Percentiles rank a stretch among this genome's conserved stretches.
phyloP scores from a whole-genome alignment of 2,888 invertebrate genomes.

The Ferdinandea cuprea region DNA sequence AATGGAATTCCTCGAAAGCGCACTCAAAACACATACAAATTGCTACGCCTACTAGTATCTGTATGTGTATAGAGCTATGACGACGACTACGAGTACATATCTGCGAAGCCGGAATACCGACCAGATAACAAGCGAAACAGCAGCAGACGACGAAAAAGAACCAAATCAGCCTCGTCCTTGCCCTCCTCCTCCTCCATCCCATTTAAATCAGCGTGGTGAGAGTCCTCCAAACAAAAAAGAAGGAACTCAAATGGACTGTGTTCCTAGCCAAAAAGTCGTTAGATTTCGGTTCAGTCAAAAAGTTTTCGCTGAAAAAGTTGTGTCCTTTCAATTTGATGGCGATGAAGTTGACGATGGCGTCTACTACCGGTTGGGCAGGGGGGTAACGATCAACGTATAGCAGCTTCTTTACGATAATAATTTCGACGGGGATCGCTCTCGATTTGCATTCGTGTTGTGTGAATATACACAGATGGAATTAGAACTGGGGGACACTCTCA shows the following conservation, averaged over 20 bases:
- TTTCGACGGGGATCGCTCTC: slow-evolving; percentile 61
- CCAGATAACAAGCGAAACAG: slow-evolving; percentile 63
- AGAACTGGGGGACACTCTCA: slow-evolving; percentile 47
- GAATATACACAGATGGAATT: slow-evolving; percentile 60
- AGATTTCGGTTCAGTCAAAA: slow-evolving; percentile 69
- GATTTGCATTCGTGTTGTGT: slow-evolving; percentile 68
- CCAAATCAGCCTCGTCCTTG: slow-evolving; percentile 23
- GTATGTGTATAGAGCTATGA: slow-evolving; percentile 13
- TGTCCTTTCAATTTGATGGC: slow-evolving; percentile 50
- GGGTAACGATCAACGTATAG: slow-evolving; percentile 58
- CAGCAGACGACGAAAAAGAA: slow-evolving; percentile 25
- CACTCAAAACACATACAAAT: slow-evolving; percentile 66
- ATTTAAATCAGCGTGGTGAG: slow-evolving; percentile 46
- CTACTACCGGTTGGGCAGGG: background rate
- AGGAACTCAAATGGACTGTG: slow-evolving; percentile 44
- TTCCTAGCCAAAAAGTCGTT: slow-evolving; percentile 62
- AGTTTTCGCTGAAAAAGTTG: slow-evolving; percentile 64
- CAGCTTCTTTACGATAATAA: slow-evolving; percentile 57
- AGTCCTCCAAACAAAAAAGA: slow-evolving; percentile 30
- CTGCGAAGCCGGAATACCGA: slow-evolving; percentile 48
- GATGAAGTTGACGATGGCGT: slow-evolving; percentile 2
- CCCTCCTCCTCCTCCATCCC: no score
- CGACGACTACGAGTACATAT: slow-evolving; percentile 31
- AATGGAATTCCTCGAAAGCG: slow-evolving; percentile 67
- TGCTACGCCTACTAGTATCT: slow-evolving; percentile 42